These are phyloP conservation scores for Datnioides undecimradiatus DNA, from an alignment of 2,113 vertebrate species.

Conservation along the genomic window DNA sequence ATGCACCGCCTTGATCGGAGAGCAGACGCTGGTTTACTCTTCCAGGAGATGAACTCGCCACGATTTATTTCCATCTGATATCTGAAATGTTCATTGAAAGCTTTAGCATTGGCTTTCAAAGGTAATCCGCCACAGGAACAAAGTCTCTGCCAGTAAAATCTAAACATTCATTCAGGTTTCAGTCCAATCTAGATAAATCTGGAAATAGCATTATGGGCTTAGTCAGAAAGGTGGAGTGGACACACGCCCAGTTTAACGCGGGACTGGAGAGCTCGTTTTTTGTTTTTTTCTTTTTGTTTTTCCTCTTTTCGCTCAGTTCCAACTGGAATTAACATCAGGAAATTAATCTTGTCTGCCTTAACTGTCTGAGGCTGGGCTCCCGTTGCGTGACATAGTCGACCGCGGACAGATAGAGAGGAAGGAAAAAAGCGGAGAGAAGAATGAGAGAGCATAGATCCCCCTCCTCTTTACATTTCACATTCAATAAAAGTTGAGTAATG, in stretches of 20 bases:
- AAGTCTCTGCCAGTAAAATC: constrained; percentile 42
- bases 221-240: constrained; percentile 73
- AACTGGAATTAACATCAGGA: constrained; percentile 79
- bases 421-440: constrained; percentile 29
- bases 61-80: constrained; percentile 15
- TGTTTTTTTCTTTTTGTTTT: constrained; percentile 24
- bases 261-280: constrained; percentile 45
- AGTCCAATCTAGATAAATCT: constrained; percentile 68
- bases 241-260: constrained; percentile 79
- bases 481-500: constrained; percentile 78
- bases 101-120: constrained; percentile 35
- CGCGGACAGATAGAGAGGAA: constrained; percentile 50
- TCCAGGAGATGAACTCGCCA: neutral
- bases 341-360: constrained; percentile 80
- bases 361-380: constrained; percentile 71
- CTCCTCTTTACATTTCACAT: constrained; percentile 64
- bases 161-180: constrained; percentile 59
- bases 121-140: constrained; percentile 29
- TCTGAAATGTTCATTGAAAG: constrained; percentile 12
- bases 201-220: constrained; percentile 72
- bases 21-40: constrained; percentile 12
- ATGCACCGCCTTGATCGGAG: constrained; percentile 22
- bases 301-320: constrained; percentile 50
- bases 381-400: constrained; percentile 67
- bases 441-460: constrained; percentile 34